Percentiles rank a stretch among this genome's conserved stretches.
Conservation (phyloP, 2,797 vertebrate species). For the Fratercula arctica region DNA sequence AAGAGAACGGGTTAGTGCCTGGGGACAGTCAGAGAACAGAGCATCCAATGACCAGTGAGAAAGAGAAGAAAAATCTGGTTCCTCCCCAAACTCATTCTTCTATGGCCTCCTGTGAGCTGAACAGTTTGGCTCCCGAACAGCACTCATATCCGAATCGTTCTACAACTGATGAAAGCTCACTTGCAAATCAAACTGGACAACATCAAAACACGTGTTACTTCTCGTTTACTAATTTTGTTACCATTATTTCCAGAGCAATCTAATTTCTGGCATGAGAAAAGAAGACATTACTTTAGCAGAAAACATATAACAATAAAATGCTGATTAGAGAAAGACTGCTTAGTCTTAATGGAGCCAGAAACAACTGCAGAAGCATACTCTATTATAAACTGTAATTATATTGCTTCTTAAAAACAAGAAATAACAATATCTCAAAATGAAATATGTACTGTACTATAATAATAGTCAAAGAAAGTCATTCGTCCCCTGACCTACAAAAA, state of each 20-base stretch:
- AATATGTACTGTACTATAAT: not conserved
- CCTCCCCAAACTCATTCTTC: not conserved
- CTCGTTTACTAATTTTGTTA: not conserved
- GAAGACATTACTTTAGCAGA: not conserved
- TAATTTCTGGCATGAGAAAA: not conserved
- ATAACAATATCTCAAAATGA: slow-evolving; percentile 24
- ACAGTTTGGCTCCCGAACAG: not conserved
- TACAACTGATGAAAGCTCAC: not conserved
- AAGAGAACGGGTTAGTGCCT: not conserved
- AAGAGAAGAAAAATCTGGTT: not conserved
- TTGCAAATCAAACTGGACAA: not conserved
- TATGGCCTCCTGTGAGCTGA: not conserved
- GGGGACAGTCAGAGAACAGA: not conserved
- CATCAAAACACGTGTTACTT: not conserved
- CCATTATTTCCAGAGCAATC: not conserved
- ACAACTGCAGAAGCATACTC: not conserved
- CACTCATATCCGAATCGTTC: not conserved
- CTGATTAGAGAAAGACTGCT: slow-evolving; percentile 27
- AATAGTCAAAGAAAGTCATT: not conserved
- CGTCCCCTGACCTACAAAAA: not conserved
- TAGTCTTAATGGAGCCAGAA: slow-evolving; percentile 28
- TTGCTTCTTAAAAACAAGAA: slow-evolving; percentile 20
- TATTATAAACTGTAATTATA: slow-evolving; percentile 30
- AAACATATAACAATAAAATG: slow-evolving; percentile 34
- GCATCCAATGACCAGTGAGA: not conserved